Base-by-base conservation (phyloP, 2,797 vertebrate species). In the Rallus crepitans region DNA sequence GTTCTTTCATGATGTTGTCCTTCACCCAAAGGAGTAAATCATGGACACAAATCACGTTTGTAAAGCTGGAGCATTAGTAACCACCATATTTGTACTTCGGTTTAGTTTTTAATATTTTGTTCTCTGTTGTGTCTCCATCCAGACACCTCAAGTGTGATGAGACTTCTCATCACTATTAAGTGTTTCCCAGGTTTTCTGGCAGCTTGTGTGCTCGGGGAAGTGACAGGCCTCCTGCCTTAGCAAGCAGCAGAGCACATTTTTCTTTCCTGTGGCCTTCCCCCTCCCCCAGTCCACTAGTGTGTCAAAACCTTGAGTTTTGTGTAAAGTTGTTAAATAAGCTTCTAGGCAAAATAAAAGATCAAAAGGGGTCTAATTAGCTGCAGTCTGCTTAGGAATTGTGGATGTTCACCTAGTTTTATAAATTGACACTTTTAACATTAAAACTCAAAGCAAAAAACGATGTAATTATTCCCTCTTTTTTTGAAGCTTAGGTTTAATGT, bases 291-390 rank as follows among this genome's bases (percentile, higher is more conserved):
- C 89, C 93, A 93, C 72, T 55, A 17, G 48, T 48, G 64, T 93
- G 81, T 90, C 85, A 95, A 92, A 97, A 95, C 82, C 90, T 80
- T n/a, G 89, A 90, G 89, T 96, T 97, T 91, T 93, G 89, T 89
- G 91, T 96, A 96, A 96, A 97, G 96, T 97, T 96, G 93, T 96
- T 96, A 94, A 97, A 97, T 96, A 97, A 95, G 95, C 97, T 97
- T 87, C 95, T 77, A 94, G 96, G 96, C 96, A 97, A 97, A 97
- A 96, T 94, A 96, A 93, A 94, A 97, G 95, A 97, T 97, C 96
- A 97, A 97, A 98, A 95, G 93, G 90, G 93, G 90, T 94, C 96
- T 96, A 98, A 97, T 98, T 98, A 97, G 93, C 86, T 96, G 92
- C 91, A 94, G 95, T 86, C 91, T 96, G 94, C 94, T 96, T 91